Evolutionary conservation across 2,888 invertebrate genomes (phyloP).

Genomic region (Cephalotes varians): DNA sequence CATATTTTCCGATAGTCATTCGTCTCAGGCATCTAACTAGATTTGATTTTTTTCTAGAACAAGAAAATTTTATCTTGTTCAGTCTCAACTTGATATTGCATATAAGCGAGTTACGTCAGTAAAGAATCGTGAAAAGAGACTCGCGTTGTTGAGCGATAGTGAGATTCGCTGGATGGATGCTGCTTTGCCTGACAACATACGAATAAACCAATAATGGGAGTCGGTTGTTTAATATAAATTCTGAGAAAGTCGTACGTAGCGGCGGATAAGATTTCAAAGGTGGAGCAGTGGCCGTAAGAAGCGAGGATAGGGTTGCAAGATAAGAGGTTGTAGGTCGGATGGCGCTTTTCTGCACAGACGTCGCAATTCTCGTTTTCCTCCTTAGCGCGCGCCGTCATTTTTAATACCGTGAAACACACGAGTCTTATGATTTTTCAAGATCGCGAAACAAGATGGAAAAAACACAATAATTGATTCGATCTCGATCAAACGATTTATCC

Average conservation of each 20-base stretch:
- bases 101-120: slow-evolving; percentile 5
- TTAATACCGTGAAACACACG: not conserved
- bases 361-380: slow-evolving; percentile 36
- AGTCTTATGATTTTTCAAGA: slow-evolving; percentile 8
- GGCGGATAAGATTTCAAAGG: slow-evolving; percentile 78
- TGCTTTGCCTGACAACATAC: slow-evolving; percentile 21
- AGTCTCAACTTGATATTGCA: slow-evolving; percentile 21
- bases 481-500: not conserved
- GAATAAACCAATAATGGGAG: slow-evolving; percentile 58
- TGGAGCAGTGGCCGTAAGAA: slow-evolving; percentile 44
- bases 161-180: not conserved
- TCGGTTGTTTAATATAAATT: slow-evolving; percentile 79
- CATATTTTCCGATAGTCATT: not conserved
- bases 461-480: not conserved
- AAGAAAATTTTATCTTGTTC: not conserved
- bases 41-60: not conserved
- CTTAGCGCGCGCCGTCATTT: not conserved
- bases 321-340: slow-evolving; percentile 50
- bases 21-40: not conserved
- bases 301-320: slow-evolving; percentile 38
- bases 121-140: slow-evolving; percentile 1
- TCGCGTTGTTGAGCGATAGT: slow-evolving; percentile 5
- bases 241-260: slow-evolving; percentile 57
- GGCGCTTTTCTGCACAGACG: slow-evolving; percentile 35
- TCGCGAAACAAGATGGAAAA: not conserved